Evolutionary conservation across 2,888 invertebrate species (phyloP).

Genomic region (Ochropleura leucogaster): DNA sequence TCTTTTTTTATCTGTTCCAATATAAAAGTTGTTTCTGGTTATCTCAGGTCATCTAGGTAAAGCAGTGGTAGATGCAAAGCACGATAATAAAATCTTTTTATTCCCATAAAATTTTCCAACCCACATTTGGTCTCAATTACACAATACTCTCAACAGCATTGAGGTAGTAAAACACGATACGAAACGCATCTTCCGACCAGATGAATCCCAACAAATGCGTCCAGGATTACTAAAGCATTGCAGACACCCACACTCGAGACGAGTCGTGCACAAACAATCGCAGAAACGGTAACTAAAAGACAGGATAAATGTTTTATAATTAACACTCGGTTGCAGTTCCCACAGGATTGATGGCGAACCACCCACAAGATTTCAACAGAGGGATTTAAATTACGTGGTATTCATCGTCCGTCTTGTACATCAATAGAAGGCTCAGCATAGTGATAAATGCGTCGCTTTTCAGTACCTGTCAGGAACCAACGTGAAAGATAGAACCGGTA

Average conservation of each 20-base stretch:
- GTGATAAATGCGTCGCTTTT: constrained; percentile 85
- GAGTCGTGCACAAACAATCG: constrained; percentile 66
- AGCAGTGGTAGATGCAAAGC: not conserved
- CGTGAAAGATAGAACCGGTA: constrained; percentile 78
- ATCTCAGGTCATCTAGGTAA: not conserved
- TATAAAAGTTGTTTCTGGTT: not conserved
- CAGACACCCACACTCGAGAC: constrained; percentile 59
- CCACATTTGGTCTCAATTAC: constrained; percentile 21
- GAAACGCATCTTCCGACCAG: constrained; percentile 35
- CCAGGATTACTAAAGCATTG: constrained; percentile 48
- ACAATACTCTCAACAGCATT: constrained; percentile 25
- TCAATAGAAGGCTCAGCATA: constrained; percentile 77
- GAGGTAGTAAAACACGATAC: constrained; percentile 43
- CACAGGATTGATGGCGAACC: constrained; percentile 79
- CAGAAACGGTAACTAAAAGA: constrained; percentile 68
- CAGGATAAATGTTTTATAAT: constrained; percentile 77
- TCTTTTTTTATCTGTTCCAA: not conserved
- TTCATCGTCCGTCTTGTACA: constrained; percentile 79
- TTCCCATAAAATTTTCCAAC: constrained; percentile 8
- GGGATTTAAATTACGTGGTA: constrained; percentile 83
- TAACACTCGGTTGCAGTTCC: constrained; percentile 74
- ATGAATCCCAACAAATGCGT: constrained; percentile 40
- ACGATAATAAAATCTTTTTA: constrained; percentile 26
- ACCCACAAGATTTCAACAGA: constrained; percentile 78
- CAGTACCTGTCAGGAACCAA: constrained; percentile 76